Evolutionary conservation across 2,113 vertebrate genomes (phyloP), one percentile per base, ranked within the genome.

Genomic region (Progne subis): DNA sequence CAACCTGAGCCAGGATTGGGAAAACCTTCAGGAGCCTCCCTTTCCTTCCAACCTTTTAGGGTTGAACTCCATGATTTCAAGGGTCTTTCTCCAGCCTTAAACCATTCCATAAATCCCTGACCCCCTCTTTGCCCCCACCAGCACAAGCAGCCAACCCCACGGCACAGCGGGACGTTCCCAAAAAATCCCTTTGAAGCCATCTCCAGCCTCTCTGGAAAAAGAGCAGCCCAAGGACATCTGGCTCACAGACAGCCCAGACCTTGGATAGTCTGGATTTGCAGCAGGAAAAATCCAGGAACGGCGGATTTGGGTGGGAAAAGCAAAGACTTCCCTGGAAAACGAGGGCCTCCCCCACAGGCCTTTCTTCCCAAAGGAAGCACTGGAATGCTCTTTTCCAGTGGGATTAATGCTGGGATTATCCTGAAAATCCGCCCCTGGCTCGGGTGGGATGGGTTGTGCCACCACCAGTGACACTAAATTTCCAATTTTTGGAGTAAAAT

Each of bases 401-500:
- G 11, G 55, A 74, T 67, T 26, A 10, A 70, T 3, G 32, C 37
- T 6, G 55, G 46, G 64, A 53, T 86, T 11, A n/a, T 19, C 55
- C 37, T 8, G 16, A 83, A 82, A 92, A 34, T 46, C 16, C 53
- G 59, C 2, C 26, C 49, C 47, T 4, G 46, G 28, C n/a, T 53
- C 12, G 0, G 14, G 32, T 5, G n/a, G 69, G 26, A 78, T 29
- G 24, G n/a, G 50, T 12, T 2, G 14, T 3, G 11, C 18, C 8
- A 10, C 29, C 25, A 3, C 5, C 53, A 16, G 31, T 0, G 2
- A 16, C 4, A 18, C 7, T 12, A 10, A 57, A 46, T 41, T 41
- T n/a, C 39, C 18, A 1, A 6, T 23, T 61, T 46, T 39, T n/a
- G 23, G 55, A 34, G 34, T 12, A 24, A 4, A 41, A 43, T 34